Conservation (phyloP, 2,888 invertebrate species). For the Arge pagana region DNA sequence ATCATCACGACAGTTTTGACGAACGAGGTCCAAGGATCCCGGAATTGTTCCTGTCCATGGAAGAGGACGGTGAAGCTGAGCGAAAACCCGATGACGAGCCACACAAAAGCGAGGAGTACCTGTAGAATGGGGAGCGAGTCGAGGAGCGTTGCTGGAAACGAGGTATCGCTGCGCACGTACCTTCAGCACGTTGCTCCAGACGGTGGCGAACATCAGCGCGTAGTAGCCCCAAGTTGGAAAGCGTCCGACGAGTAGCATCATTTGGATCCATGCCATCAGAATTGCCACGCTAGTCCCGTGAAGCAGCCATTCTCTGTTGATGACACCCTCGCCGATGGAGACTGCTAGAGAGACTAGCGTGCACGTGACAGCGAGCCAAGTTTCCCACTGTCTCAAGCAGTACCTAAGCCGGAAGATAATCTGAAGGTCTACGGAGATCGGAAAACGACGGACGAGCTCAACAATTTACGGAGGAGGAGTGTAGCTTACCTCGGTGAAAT, state of each 20-base stretch:
- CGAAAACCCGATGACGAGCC: slow-evolving; percentile 63
- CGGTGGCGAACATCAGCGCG: slow-evolving; percentile 63
- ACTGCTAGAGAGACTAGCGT: slow-evolving; percentile 49
- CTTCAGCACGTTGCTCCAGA: slow-evolving; percentile 62
- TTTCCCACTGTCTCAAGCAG: slow-evolving; percentile 54
- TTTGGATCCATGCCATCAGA: slow-evolving; percentile 61
- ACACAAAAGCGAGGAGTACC: slow-evolving; percentile 62
- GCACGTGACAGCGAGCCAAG: slow-evolving; percentile 55
- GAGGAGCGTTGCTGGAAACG: neutral
- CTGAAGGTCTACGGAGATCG: neutral
- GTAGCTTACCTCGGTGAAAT: slow-evolving; percentile 43
- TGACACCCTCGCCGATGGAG: slow-evolving; percentile 35
- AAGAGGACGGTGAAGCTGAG: slow-evolving; percentile 63
- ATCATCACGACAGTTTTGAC: slow-evolving; percentile 65
- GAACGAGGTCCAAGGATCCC: slow-evolving; percentile 55
- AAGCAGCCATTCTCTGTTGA: slow-evolving; percentile 48
- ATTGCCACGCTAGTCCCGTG: slow-evolving; percentile 58
- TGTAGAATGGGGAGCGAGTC: slow-evolving; percentile 35
- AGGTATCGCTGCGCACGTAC: slow-evolving; percentile 47
- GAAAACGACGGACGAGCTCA: neutral
- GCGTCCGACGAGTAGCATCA: slow-evolving; percentile 62
- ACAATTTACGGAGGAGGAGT: neutral
- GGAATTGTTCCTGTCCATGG: slow-evolving; percentile 55
- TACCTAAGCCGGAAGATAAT: slow-evolving; percentile 36
- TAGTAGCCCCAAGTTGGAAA: slow-evolving; percentile 63